Evolutionary conservation across 2,888 invertebrate genomes (phyloP), one percentile per base, ranked within the genome.

Genomic region (Ephialtes manifestator): DNA sequence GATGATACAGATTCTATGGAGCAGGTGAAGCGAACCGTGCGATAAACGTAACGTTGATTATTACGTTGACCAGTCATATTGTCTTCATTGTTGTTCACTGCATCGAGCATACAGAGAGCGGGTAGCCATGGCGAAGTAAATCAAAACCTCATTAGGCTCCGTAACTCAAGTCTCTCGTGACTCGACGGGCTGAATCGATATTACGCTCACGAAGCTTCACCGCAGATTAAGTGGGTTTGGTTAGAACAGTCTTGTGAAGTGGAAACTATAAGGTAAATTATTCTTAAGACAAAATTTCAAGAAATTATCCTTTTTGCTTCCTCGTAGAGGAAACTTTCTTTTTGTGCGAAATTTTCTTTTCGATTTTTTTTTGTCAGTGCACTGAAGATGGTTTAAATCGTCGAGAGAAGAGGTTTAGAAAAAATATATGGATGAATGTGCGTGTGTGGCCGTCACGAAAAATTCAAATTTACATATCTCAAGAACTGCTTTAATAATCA

Each of bases 111-210:
- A 15, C 60, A 2, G 11, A 43, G 39, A 51, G 39, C 43, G 20
- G 55, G 55, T 35, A 39, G 63, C 78, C n/a, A 76, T 53, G 51
- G 60, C 79, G 80, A 87, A 78, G 86, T 83, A 81, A 87, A 87
- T 86, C 86, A 86, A 87, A 86, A 86, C 76, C 81, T 83, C 84
- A 86, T 87, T 83, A 87, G 85, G 76, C 67, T 81, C 53, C 77
- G 72, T 78, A 81, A 83, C 78, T 86, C 80, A 70, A 83, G 74
- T 81, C 72, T 84, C 81, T 83, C 86, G 82, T 86, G 87, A 86
- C 84, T 82, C 76, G 70, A 39, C 39, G 65, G 67, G 63, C 58
- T 67, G 48, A 83, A 83, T 79, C 83, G 79, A 83, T 79, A 67
- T 75, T 67, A 43, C 58, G 43, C 63, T 48, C 46, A 18, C 74